Conservation (phyloP, 2,888 invertebrate genomes). For the Polia nebulosa region DNA sequence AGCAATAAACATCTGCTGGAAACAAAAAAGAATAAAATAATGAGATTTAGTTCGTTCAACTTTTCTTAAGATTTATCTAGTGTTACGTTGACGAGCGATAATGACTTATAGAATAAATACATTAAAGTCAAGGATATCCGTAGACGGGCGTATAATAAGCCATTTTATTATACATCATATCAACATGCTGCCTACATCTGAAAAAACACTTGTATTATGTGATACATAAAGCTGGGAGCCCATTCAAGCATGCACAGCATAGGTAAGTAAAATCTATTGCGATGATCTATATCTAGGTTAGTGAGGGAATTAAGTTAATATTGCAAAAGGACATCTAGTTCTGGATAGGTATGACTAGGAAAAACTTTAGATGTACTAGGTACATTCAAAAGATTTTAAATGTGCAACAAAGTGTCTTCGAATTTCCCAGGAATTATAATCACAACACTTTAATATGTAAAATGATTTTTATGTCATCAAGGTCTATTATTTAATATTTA, state of each 20-base stretch:
- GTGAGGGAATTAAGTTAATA: conserved; percentile 30
- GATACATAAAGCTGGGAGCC: conserved; percentile 41
- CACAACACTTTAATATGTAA: too few relatives aligned
- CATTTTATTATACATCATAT: conserved; percentile 62
- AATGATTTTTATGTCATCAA: too few relatives aligned
- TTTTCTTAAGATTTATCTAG: conserved; percentile 54
- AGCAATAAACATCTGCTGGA: conserved; percentile 68
- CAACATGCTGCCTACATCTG: conserved; percentile 51
- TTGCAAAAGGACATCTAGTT: conserved; percentile 19
- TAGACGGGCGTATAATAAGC: conserved; percentile 61
- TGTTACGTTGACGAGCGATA: conserved; percentile 51
- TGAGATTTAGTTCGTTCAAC: conserved; percentile 77
- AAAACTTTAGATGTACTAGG: not conserved
- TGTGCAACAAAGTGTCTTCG: not conserved
- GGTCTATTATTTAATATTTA: too few relatives aligned
- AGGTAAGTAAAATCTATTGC: conserved; percentile 59
- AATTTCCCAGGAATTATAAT: too few relatives aligned
- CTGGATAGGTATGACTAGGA: not conserved
- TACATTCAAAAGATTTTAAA: too few relatives aligned
- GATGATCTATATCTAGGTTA: conserved; percentile 55
- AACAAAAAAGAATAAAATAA: conserved; percentile 73
- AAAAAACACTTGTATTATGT: conserved; percentile 55
- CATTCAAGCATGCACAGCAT: conserved; percentile 31
- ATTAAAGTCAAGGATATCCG: conserved; percentile 55
- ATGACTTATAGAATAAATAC: conserved; percentile 66